Base-by-base conservation (phyloP, 2,888 invertebrate genomes). In the Euplexia lucipara region DNA sequence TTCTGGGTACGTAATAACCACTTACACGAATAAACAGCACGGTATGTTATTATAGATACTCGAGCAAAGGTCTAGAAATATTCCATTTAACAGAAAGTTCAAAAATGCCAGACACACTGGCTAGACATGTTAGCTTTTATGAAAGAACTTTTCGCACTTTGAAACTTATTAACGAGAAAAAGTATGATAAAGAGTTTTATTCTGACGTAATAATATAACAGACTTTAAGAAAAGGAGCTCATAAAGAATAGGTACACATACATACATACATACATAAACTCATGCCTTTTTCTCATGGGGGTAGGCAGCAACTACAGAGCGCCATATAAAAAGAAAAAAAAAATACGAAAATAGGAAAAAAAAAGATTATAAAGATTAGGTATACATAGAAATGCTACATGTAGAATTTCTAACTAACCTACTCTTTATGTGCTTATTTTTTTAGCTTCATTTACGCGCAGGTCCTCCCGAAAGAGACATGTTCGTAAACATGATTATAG, bases 101-200 rank as follows among this genome's bases (percentile, higher is more conserved):
- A 14, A 47, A 45, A 67, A 60, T n/a, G 34, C 8, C 60, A 60
- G 48, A 57, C 57, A 37, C 45, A 57, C 8, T 32, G 44, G 14
- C 20, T 16, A 64, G 56, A 53, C 71, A 44, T 30, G 48, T 71
- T 48, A 57, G 30, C 22, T 48, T 47, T 34, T 48, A 30, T 16
- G 18, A 12, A 44, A 47, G 3, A 52, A 59, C 22, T 70, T 65
- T 35, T 65, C 26, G 14, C 16, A 60, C 35, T 60, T 10, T 9
- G 2, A 42, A 71, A 66, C 60, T 59, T 66, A 51, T 52, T 60
- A 66, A 71, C 47, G 34, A 71, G 51, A 34, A 60, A 42, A 42
- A 67, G 52, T 61, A 54, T 56, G 22, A 37, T 49, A 41, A 6
- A 34, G 18, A 42, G 30, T 54, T 70, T 39, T 35, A 12, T 41